Evolutionary conservation across 2,113 vertebrate species (phyloP).

Genomic region (Malurus alboscapulatus): DNA sequence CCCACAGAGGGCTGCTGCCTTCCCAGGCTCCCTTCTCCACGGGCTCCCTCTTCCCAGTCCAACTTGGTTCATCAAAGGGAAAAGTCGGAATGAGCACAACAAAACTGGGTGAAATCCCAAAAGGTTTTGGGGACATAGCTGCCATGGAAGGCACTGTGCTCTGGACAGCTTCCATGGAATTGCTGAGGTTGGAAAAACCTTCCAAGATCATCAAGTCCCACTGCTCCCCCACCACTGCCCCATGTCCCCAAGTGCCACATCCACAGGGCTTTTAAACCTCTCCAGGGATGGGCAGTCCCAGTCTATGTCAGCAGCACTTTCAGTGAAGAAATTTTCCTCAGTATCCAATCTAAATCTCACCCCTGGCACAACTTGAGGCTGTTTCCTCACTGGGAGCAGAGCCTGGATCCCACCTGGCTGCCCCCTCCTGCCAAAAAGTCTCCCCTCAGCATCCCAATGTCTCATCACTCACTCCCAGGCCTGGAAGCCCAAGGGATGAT

Average conservation of each 20-base stretch:
- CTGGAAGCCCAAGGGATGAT: not conserved
- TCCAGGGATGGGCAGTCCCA: not conserved
- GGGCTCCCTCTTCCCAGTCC: accelerated
- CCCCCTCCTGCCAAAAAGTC: not conserved
- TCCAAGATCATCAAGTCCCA: not conserved
- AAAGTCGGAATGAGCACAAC: accelerated
- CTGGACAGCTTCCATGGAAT: not conserved
- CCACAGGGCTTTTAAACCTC: accelerated
- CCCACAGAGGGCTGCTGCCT: not conserved
- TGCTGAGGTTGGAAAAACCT: not conserved
- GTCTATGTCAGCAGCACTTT: not conserved
- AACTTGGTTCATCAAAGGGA: accelerated
- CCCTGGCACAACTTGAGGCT: not conserved
- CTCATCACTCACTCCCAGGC: not conserved
- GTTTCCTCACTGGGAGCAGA: not conserved
- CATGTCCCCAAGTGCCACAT: not conserved
- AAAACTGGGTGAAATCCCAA: not conserved
- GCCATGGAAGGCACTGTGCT: accelerated
- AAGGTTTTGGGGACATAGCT: accelerated
- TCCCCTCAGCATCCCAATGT: not conserved
- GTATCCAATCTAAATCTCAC: not conserved
- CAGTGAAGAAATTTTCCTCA: not conserved
- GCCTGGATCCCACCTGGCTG: not conserved
- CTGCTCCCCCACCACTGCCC: accelerated
- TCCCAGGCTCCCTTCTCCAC: not conserved